Evolutionary conservation across 2,113 vertebrate genomes (phyloP), one percentile per base, ranked within the genome.

Genomic region (Lophotis ruficrista): DNA sequence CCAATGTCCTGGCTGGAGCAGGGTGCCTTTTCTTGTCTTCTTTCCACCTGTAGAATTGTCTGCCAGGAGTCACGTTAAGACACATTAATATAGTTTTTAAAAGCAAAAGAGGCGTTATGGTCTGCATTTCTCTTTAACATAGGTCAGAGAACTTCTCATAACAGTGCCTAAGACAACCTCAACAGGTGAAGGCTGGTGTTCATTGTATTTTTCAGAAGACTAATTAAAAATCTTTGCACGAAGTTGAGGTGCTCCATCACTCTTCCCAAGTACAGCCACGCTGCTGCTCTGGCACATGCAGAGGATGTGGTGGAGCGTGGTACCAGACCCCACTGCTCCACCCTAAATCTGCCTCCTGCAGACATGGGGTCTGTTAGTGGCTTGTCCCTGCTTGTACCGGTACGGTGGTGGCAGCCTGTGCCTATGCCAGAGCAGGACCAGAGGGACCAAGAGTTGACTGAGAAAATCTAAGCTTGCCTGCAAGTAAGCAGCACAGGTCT

Each of bases 401-500:
- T 21, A 30, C 0, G 1, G 37, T 38, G 66, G 17, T 48, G 38
- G 47, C 38, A 73, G 25, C 45, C 41, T 58, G 9, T 70, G 58
- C 43, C 33, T 54, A 6, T 51, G 53, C 23, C 37, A 41, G 60
- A 48, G 37, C 1, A 1, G 48, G 25, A 69, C 16, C 47, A 60
- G 48, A 0, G 1, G 23, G 41, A 54, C 60, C 48, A 54, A 21
- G 60, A 66, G 9, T 0, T n/a, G 51, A 30, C 33, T 31, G 66
- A 38, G 7, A 17, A 23, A 25, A 60, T 60, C 9, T 9, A 60
- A 86, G 48, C 35, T 54, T 18, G 2, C n/a, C 25, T 37, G 18
- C 25, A 54, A 18, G 30, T 43, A 35, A 68, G 31, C 41, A 62
- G 10, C 41, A 22, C 0, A 1, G 22, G 8, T 43, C 23, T 66